Evolutionary conservation across 2,888 invertebrate genomes (phyloP), one percentile per base, ranked within the genome.

Genomic region (Scaeva pyrastri): DNA sequence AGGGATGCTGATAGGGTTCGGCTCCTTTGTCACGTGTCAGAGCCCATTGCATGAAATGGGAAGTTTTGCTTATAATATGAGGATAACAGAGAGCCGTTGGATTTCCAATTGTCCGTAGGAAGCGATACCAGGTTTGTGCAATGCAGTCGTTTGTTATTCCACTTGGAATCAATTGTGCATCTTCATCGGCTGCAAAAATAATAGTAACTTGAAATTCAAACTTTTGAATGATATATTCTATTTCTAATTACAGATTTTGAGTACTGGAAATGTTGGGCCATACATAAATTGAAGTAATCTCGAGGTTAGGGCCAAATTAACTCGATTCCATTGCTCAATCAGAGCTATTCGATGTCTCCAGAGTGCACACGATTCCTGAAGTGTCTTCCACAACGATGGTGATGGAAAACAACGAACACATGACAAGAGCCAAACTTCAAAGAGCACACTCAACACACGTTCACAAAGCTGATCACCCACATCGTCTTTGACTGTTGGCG

Each of bases 391-490:
- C 88, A 98, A 93, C 1, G 98, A 97, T 7, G 99, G 99, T 4
- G 98, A 96, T 0, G 99, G 99, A 93, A 99, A 99, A 91, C 97
- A 98, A 88, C 94, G 93, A 68, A 94, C 94, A 85, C 94, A 94
- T 0, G 94, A 94, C 80, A 94, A 88, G 43, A 94, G 91, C 94
- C 94, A 94, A 71, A 97, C 96, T 93, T 98, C 98, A 92, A 99
- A 97, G 73, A 99, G 94, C 43, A 98, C 98, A 88, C 97, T 97
- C 6, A 99, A 94, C 70, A 99, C 98, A 43, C 99, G 94, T 92
- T 98, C 98, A 91, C 98, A 98, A 56, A 99, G 94, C 91, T 98
- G 98, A 91, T 98, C 98, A 0, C 97, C 97, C n/a, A 98, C 97
- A 90, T 98, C 97, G 93, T 98, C 98, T 93, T 97, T 97, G 39